Evolutionary conservation across 2,113 vertebrate species (phyloP).

Genomic region (Taxidea taxus): DNA sequence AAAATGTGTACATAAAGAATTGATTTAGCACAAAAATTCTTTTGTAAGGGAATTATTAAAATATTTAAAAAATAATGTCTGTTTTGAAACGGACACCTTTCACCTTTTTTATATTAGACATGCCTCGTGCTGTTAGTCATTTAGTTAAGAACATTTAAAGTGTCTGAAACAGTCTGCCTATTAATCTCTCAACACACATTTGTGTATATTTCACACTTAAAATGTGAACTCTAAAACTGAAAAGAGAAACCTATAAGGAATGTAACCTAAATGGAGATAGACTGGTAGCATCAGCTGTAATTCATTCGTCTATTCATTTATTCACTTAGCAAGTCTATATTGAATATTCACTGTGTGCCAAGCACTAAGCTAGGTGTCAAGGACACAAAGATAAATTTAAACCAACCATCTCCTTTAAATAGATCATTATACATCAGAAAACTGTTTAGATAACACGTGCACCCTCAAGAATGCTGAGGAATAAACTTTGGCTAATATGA

Average conservation of each 20-base stretch:
- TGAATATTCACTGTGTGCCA: background rate
- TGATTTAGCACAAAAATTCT: background rate
- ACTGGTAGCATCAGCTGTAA: background rate
- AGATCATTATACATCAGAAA: background rate
- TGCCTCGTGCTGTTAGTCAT: background rate
- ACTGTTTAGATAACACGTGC: background rate
- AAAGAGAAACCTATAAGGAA: background rate
- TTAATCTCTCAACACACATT: background rate
- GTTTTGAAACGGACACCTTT: background rate
- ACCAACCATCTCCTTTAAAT: background rate
- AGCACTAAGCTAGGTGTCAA: background rate
- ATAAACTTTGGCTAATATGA: background rate
- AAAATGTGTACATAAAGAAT: background rate
- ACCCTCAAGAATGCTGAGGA: background rate
- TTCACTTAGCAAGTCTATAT: background rate
- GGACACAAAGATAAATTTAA: background rate
- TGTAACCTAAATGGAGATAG: background rate
- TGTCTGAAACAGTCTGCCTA: background rate
- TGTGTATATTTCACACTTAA: background rate
- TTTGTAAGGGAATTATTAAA: background rate
- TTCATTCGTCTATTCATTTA: background rate
- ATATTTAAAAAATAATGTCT: background rate
- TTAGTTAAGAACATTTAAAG: background rate
- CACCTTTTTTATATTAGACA: background rate
- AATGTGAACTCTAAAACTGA: background rate